Evolutionary conservation across 2,888 invertebrate genomes (phyloP).

Genomic region (Hirtodrosophila confusa): DNA sequence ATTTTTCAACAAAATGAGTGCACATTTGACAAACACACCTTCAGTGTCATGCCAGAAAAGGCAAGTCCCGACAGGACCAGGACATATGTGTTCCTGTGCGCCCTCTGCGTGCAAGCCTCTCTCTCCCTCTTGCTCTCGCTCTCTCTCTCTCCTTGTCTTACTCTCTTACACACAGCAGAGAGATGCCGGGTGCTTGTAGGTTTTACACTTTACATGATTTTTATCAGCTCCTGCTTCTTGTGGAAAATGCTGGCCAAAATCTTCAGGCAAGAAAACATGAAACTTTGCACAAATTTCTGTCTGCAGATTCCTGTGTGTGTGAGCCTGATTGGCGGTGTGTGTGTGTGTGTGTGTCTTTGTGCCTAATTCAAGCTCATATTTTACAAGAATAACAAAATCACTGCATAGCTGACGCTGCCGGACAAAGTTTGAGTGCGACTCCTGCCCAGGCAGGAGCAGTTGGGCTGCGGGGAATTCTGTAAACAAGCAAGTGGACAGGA

Average conservation of each 20-base stretch:
- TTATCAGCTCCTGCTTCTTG: slow-evolving; percentile 37
- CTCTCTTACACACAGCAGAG: slow-evolving; percentile 4
- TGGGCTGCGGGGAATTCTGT: slow-evolving; percentile 32
- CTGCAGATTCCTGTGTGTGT: slow-evolving; percentile 22
- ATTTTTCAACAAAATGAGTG: slow-evolving; percentile 78
- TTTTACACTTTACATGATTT: slow-evolving; percentile 54
- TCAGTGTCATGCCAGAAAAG: slow-evolving; percentile 50
- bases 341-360: slow-evolving; percentile 29
- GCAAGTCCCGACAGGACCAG: slow-evolving; percentile 55
- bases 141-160: not conserved
- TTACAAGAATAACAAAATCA: slow-evolving; percentile 77
- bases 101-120: slow-evolving; percentile 8
- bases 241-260: slow-evolving; percentile 40
- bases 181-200: slow-evolving; percentile 34
- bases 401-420: slow-evolving; percentile 62
- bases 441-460: slow-evolving; percentile 26
- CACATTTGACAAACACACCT: slow-evolving; percentile 78
- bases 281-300: slow-evolving; percentile 65
- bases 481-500: slow-evolving; percentile 52
- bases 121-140: slow-evolving; percentile 1
- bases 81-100: slow-evolving; percentile 58
- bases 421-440: slow-evolving; percentile 57
- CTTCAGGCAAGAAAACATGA: slow-evolving; percentile 61
- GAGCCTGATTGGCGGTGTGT: slow-evolving; percentile 31
- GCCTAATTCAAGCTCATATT: slow-evolving; percentile 73